These are phyloP conservation scores for Oncorhynchus keta DNA, from an alignment of 2,113 vertebrate genomes.

Conservation along the genomic window DNA sequence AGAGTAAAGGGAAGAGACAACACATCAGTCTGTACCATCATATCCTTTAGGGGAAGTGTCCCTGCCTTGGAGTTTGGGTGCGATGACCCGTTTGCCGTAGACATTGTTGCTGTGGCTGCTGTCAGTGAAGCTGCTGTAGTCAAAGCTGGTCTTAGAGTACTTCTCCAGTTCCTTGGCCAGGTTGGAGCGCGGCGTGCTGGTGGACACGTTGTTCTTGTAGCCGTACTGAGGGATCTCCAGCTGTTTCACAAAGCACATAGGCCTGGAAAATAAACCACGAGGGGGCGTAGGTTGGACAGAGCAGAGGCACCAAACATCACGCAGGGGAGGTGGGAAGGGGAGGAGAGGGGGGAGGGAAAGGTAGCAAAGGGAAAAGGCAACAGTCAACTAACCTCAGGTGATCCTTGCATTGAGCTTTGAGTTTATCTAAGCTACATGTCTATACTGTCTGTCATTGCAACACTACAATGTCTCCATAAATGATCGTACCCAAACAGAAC, in stretches of 20 bases:
- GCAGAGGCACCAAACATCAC: constrained; percentile 69
- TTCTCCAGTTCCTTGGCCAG: constrained; percentile 99
- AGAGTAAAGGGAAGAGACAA: constrained; percentile 47
- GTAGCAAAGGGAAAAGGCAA: neutral
- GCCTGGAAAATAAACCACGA: constrained; percentile 85
- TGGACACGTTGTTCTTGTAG: constrained; percentile 97
- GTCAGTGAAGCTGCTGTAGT: constrained; percentile 86
- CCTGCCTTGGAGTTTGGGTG: constrained; percentile 95
- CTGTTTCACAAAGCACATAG: constrained; percentile 99
- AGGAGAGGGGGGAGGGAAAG: neutral
- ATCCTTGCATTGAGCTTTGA: no score
- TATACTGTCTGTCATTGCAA: no score
- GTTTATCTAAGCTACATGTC: no score
- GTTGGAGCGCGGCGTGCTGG: constrained; percentile 98
- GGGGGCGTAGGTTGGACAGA: constrained; percentile 72
- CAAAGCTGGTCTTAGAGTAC: constrained; percentile 99
- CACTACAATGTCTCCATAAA: neutral
- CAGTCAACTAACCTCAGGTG: neutral
- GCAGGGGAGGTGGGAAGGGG: constrained; percentile 48
- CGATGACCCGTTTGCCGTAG: constrained; percentile 97
- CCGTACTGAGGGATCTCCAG: constrained; percentile 98
- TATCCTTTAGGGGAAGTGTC: constrained; percentile 96
- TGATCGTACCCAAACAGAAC: neutral
- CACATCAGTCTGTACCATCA: constrained; percentile 79
- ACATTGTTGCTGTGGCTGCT: constrained; percentile 85